Conservation (phyloP, 2,888 invertebrate species). For the Lomographa bimaculata region DNA sequence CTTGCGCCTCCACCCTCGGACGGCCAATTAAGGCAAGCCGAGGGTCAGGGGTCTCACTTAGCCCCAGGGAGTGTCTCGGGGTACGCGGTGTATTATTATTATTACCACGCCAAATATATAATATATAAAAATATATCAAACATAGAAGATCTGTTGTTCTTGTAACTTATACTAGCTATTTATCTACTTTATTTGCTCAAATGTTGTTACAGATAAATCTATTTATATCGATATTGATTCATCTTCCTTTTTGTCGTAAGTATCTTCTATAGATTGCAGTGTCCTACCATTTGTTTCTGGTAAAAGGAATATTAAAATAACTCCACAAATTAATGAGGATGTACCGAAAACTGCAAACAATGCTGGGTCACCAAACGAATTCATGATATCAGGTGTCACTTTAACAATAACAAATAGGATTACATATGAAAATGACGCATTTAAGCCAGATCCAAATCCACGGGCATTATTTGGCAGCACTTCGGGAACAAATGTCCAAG, state of each 20-base stretch:
- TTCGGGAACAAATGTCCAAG: slow-evolving; percentile 47
- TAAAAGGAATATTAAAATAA: slow-evolving; percentile 37
- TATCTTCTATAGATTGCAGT: slow-evolving; percentile 61
- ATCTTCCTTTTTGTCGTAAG: slow-evolving; percentile 35
- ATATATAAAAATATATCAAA: no score
- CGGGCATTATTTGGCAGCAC: slow-evolving; percentile 42
- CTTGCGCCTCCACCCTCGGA: no score
- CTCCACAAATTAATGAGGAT: slow-evolving; percentile 4
- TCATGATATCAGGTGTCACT: slow-evolving; percentile 13
- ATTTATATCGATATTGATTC: slow-evolving; percentile 2
- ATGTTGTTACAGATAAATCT: no score
- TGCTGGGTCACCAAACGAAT: slow-evolving; percentile 4
- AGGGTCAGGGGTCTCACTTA: no score
- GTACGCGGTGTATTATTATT: no score
- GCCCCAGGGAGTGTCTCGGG: no score
- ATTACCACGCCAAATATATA: no score
- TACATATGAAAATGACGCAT: slow-evolving; percentile 3
- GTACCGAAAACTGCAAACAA: slow-evolving; percentile 10
- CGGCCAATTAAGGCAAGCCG: no score
- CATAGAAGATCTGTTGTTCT: no score
- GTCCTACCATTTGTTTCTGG: slow-evolving; percentile 80
- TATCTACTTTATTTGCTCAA: no score
- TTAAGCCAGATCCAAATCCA: slow-evolving; percentile 41
- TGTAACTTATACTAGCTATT: no score
- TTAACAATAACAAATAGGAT: slow-evolving; percentile 14